Percentiles rank a stretch among this genome's conserved stretches.
Conservation (phyloP, 2,888 invertebrate genomes). For the Amitus sp. region DNA sequence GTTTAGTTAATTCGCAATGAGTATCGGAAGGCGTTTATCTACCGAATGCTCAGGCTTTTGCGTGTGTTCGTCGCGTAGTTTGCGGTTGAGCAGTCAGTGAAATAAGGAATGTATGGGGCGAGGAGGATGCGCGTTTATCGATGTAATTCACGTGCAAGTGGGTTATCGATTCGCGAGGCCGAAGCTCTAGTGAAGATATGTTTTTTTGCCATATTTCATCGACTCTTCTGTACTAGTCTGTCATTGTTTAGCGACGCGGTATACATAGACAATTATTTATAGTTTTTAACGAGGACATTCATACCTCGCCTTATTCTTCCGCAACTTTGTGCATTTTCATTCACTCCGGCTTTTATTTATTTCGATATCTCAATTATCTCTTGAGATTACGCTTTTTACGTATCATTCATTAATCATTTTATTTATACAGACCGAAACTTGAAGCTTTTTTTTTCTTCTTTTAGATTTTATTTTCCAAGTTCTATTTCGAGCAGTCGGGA, state of each 20-base stretch:
- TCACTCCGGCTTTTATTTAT: too few species aligned
- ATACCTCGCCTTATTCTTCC: not conserved
- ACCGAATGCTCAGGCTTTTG: conserved; percentile 41
- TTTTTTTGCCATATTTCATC: conserved; percentile 20
- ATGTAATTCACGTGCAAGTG: conserved; percentile 61
- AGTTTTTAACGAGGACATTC: not conserved
- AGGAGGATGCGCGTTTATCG: conserved; percentile 51
- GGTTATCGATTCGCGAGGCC: conserved; percentile 57
- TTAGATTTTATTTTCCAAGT: too few species aligned
- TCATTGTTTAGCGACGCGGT: not conserved
- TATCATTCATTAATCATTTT: too few species aligned
- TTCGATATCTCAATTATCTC: too few species aligned
- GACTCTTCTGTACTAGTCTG: conserved; percentile 6
- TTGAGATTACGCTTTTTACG: too few species aligned
- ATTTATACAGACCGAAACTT: too few species aligned
- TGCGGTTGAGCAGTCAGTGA: conserved; percentile 54
- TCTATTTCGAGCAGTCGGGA: too few species aligned
- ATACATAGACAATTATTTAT: not conserved
- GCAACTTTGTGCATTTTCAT: too few species aligned
- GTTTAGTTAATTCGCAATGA: conserved; percentile 16
- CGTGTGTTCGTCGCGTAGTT: conserved; percentile 43
- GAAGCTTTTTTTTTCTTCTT: too few species aligned
- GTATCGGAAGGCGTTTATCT: conserved; percentile 16
- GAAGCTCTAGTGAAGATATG: conserved; percentile 51
- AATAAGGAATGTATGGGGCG: conserved; percentile 50